Evolutionary conservation across 2,113 vertebrate species (phyloP).

Genomic region (Rhodinocichla rosea): DNA sequence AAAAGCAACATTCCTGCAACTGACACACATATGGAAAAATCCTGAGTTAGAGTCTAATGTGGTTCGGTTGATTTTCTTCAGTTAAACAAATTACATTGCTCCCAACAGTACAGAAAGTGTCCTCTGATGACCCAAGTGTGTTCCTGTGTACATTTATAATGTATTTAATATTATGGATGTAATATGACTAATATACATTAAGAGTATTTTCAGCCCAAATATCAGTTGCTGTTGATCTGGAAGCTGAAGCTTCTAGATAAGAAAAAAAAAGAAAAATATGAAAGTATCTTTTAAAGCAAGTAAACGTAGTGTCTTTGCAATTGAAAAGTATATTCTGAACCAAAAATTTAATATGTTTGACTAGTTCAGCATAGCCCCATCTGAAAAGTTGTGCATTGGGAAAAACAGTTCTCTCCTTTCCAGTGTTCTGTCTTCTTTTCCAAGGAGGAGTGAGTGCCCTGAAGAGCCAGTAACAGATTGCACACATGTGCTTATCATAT

Average conservation of each 20-base stretch:
- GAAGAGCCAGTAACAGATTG: neutral
- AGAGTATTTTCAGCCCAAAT: neutral
- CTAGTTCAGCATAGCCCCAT: neutral
- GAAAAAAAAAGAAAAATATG: rapidly evolving
- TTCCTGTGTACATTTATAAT: neutral
- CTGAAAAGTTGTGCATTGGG: neutral
- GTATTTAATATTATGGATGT: neutral
- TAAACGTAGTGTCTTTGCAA: neutral
- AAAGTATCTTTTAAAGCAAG: neutral
- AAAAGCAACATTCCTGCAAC: neutral
- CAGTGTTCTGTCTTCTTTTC: neutral
- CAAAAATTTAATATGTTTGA: neutral
- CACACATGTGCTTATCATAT: neutral
- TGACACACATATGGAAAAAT: neutral
- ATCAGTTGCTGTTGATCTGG: neutral
- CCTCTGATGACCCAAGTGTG: neutral
- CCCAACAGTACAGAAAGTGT: neutral
- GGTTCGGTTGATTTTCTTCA: neutral
- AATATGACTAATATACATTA: neutral
- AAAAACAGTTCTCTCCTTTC: neutral
- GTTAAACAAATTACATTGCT: neutral
- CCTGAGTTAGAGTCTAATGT: neutral
- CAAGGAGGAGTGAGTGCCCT: neutral
- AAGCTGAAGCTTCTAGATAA: neutral
- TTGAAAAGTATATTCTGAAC: neutral